phyloP scores from a whole-genome alignment of 2,113 vertebrate species.

The Caranx melampygus region DNA sequence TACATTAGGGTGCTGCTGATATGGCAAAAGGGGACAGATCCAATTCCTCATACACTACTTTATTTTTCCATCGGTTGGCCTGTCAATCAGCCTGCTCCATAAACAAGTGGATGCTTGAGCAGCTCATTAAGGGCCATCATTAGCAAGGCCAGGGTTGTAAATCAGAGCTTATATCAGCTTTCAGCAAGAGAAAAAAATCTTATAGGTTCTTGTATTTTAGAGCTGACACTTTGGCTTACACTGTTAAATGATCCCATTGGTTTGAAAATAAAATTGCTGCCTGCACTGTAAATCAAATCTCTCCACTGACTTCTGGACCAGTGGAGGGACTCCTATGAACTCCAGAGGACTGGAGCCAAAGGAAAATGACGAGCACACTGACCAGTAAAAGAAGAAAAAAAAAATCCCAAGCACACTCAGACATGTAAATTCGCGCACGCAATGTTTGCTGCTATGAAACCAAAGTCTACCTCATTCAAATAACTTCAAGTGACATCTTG shows the following conservation, averaged over 20 bases:
- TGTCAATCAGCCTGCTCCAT: constrained; percentile 74
- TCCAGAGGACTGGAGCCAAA: constrained; percentile 40
- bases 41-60: constrained; percentile 71
- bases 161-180: constrained; percentile 86
- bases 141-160: constrained; percentile 71
- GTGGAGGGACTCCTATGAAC: constrained; percentile 42
- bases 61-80: constrained; percentile 66
- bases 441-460: constrained; percentile 38
- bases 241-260: constrained; percentile 67
- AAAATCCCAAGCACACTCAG: constrained; percentile 8
- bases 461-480: constrained; percentile 48
- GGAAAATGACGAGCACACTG: constrained; percentile 22
- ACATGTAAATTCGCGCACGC: constrained; percentile 49
- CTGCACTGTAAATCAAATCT: constrained; percentile 55
- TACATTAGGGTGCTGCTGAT: constrained; percentile 68
- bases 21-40: constrained; percentile 73
- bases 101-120: constrained; percentile 76
- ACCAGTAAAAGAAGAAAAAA: constrained; percentile 24
- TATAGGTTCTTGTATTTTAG: constrained; percentile 89
- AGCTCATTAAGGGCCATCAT: constrained; percentile 75
- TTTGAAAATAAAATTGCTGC: constrained; percentile 51
- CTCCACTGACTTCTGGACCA: constrained; percentile 45
- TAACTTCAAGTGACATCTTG: constrained; percentile 29
- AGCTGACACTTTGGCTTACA: constrained; percentile 54
- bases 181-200: constrained; percentile 75